phyloP scores from a whole-genome alignment of 2,888 invertebrate species.

The Philhelius pedissequus region DNA sequence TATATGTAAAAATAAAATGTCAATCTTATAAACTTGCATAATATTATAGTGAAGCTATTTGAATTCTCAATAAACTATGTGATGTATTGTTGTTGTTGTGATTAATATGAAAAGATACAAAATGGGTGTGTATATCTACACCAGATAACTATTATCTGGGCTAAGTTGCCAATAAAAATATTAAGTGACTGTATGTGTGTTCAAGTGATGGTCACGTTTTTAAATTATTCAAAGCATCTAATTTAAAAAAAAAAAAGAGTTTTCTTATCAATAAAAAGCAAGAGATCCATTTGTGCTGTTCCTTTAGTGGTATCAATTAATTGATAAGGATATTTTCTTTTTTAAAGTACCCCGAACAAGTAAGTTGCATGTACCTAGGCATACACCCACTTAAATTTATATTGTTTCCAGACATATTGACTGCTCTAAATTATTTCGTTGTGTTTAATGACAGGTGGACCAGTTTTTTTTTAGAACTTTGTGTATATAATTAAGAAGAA shows the following conservation, averaged over 20 bases:
- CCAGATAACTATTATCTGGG: constrained; percentile 50
- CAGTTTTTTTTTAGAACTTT: background rate
- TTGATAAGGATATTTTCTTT: background rate
- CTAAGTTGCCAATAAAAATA: constrained; percentile 19
- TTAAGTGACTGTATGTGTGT: background rate
- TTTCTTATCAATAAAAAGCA: background rate
- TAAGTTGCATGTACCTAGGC: background rate
- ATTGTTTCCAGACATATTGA: no score
- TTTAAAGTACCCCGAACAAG: background rate
- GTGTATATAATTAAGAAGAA: background rate
- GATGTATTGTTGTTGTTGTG: background rate
- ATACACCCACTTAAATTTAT: background rate
- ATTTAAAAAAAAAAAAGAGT: background rate
- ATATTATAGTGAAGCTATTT: background rate
- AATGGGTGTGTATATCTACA: constrained; percentile 51
- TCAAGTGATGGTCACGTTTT: background rate
- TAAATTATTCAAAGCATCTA: background rate
- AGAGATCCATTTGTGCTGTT: background rate
- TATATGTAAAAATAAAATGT: background rate
- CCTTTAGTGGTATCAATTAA: background rate
- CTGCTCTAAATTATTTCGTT: no score
- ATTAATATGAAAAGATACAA: background rate
- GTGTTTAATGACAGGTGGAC: background rate
- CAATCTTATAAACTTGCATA: background rate
- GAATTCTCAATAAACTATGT: background rate